Evolutionary conservation across 1,140 invertebrate genomes (phyloP).

Genomic region (Trachymyrmex septentrionalis): DNA sequence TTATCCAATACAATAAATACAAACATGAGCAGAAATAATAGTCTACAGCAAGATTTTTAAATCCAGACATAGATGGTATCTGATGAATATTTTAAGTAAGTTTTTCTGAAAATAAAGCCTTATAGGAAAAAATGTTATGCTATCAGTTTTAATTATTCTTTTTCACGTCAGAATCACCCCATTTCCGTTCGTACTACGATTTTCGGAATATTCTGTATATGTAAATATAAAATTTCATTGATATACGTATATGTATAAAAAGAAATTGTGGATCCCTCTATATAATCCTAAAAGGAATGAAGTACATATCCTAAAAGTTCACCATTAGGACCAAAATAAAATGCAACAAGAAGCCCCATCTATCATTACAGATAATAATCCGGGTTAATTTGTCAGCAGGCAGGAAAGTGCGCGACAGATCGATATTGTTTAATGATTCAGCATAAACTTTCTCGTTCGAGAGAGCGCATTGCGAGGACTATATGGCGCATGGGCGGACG

Average conservation of each 20-base stretch:
- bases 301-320: not conserved
- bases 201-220: too few species aligned
- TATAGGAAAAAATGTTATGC: too few species aligned
- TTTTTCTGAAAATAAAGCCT: too few species aligned
- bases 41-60: too few species aligned
- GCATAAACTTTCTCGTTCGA: conserved; percentile 51
- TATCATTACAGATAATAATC: conserved; percentile 11
- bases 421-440: conserved; percentile 56
- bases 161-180: too few species aligned
- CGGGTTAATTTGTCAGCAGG: conserved; percentile 16
- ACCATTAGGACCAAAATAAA: not conserved
- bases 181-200: too few species aligned
- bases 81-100: too few species aligned
- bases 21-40: too few species aligned
- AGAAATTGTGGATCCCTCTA: not conserved
- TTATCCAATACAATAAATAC: too few species aligned
- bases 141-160: too few species aligned
- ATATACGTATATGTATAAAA: not conserved
- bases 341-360: not conserved
- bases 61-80: too few species aligned
- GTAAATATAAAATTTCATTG: not conserved
- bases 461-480: not conserved
- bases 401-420: conserved; percentile 16
- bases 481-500: too few species aligned
- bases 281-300: not conserved